phyloP scores from a whole-genome alignment of 2,113 vertebrate genomes.

The Chamaetylas fuelleborni region DNA sequence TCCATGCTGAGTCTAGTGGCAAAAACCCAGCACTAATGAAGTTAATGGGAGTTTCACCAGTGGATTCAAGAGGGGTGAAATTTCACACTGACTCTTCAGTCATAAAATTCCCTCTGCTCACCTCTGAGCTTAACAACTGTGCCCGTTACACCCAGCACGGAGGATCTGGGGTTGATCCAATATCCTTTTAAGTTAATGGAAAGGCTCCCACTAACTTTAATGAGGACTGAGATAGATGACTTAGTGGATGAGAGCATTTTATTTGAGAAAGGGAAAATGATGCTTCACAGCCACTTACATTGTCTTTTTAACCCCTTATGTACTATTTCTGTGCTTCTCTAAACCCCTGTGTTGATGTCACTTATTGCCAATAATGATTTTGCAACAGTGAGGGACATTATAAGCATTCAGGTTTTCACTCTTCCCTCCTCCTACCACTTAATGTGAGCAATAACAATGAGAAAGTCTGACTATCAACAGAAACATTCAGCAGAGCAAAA shows the following conservation, averaged over 20 bases:
- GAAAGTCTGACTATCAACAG: background rate
- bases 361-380: background rate
- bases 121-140: slow-evolving; percentile 44
- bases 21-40: slow-evolving; percentile 5
- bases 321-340: background rate
- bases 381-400: background rate
- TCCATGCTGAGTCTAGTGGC: slow-evolving; percentile 4
- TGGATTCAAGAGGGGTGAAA: background rate
- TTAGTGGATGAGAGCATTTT: background rate
- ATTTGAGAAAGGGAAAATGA: background rate
- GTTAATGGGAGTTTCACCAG: background rate
- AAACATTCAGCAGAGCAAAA: background rate
- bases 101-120: slow-evolving; percentile 18
- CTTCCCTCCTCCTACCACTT: background rate
- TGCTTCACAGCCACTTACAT: background rate
- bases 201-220: slow-evolving; percentile 31
- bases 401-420: background rate
- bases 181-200: slow-evolving; percentile 12
- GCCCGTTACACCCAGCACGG: background rate
- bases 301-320: background rate
- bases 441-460: background rate
- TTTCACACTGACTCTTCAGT: background rate
- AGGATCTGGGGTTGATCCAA: slow-evolving; percentile 15
- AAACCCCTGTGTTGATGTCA: background rate
- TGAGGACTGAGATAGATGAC: background rate